These are phyloP conservation scores for Bombus haemorrhoidalis DNA, from an alignment of 1,140 invertebrate genomes.

Conservation along the genomic window DNA sequence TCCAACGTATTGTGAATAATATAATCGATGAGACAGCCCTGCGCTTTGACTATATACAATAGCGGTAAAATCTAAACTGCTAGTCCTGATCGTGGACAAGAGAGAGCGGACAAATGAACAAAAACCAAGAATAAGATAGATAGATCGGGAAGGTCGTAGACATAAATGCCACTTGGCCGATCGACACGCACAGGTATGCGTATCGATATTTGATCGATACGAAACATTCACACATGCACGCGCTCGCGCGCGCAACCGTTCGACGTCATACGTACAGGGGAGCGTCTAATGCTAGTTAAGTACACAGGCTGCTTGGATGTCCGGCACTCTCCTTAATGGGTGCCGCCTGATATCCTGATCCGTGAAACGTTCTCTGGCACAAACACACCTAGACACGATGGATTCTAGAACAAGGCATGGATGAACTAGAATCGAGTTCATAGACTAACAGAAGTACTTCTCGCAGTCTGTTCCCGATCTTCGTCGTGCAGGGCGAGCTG, in stretches of 20 bases:
- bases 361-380: constrained; percentile 3
- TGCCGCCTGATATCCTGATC: constrained; percentile 72
- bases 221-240: background rate
- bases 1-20: constrained; percentile 81
- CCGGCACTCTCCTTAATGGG: constrained; percentile 78
- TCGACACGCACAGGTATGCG: constrained; percentile 27
- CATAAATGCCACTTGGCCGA: constrained; percentile 75
- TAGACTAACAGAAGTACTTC: background rate
- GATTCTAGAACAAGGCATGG: background rate
- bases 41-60: background rate
- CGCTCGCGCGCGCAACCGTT: constrained; percentile 9
- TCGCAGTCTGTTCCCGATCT: constrained; percentile 9
- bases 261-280: constrained; percentile 5
- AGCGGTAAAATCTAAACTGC: background rate
- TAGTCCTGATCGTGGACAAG: background rate
- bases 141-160: constrained; percentile 58
- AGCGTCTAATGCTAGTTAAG: constrained; percentile 26
- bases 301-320: constrained; percentile 62
- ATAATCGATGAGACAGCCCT: constrained; percentile 74
- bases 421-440: background rate
- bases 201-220: constrained; percentile 50
- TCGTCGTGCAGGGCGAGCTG: constrained; percentile 47
- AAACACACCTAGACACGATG: constrained; percentile 2
- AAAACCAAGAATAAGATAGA: constrained; percentile 14
- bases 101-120: background rate